Percentiles rank a stretch among this genome's conserved stretches.
Conservation (phyloP, 1,140 invertebrate species). For the Hetaerina americana region DNA sequence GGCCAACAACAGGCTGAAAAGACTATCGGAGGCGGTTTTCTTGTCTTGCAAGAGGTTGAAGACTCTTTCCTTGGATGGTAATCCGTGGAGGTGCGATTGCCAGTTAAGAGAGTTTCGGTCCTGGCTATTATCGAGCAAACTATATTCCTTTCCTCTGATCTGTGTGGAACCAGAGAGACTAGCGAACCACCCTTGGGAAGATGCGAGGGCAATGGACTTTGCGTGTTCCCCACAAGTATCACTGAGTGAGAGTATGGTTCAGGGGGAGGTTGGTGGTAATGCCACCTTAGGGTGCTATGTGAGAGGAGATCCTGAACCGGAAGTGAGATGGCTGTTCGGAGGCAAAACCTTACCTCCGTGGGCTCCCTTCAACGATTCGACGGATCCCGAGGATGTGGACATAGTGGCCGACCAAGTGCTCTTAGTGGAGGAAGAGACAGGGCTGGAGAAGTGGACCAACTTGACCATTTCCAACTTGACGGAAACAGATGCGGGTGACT, state of each 20-base stretch:
- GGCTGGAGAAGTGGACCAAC: conserved; percentile 47
- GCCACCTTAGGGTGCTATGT: conserved; percentile 67
- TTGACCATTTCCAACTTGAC: conserved; percentile 58
- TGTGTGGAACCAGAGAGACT: conserved; percentile 45
- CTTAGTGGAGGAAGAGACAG: conserved; percentile 28
- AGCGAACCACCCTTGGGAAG: conserved; percentile 47
- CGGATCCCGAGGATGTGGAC: conserved; percentile 20
- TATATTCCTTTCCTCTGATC: conserved; percentile 48
- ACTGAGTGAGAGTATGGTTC: conserved; percentile 43
- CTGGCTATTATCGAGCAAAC: conserved; percentile 58
- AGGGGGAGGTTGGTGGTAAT: conserved; percentile 57
- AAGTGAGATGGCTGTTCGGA: conserved; percentile 70
- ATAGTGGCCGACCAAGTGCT: conserved; percentile 30
- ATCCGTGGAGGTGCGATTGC: conserved; percentile 82
- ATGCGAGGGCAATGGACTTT: conserved; percentile 49
- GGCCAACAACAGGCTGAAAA: conserved; percentile 50
- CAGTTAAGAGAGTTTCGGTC: conserved; percentile 61
- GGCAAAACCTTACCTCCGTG: conserved; percentile 35
- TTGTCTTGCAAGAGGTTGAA: conserved; percentile 53
- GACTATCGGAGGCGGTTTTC: conserved; percentile 48
- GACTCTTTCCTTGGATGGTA: conserved; percentile 65
- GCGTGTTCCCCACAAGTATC: conserved; percentile 56
- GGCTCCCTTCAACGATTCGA: conserved; percentile 31
- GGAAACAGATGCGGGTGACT: conserved; percentile 64
- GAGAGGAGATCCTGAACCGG: conserved; percentile 67